A percentile compares a stretch with the other conserved stretches of the same genome.
Conservation (phyloP, 2,113 vertebrate genomes). For the Nesogale talazaci region DNA sequence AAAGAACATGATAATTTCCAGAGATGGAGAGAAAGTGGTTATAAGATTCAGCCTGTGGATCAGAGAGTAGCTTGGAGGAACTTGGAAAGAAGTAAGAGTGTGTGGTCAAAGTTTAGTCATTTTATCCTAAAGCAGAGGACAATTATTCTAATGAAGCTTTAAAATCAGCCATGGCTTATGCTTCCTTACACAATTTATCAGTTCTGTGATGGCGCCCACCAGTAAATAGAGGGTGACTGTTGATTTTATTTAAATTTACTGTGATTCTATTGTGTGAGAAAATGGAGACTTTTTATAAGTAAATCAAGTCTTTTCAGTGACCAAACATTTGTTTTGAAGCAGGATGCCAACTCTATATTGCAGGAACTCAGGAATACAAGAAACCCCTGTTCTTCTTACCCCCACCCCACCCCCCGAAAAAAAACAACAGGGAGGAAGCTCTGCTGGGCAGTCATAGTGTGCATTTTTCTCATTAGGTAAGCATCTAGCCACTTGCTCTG, state of each 20-base stretch:
- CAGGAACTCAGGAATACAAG: no score
- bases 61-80: neutral
- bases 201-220: neutral
- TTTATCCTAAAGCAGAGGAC: neutral
- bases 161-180: neutral
- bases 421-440: no score
- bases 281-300: no score
- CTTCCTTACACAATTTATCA: neutral
- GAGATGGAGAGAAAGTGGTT: neutral
- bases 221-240: neutral
- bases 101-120: neutral
- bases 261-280: neutral
- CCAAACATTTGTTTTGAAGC: no score
- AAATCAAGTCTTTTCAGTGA: no score
- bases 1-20: neutral
- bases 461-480: no score
- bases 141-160: neutral
- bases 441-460: no score
- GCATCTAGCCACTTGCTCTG: no score
- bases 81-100: constrained; percentile 36
- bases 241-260: neutral
- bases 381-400: no score
- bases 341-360: no score
- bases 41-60: neutral
- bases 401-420: no score